phyloP scores from a whole-genome alignment of 2,797 vertebrate species.

The Streptopelia turtur region DNA sequence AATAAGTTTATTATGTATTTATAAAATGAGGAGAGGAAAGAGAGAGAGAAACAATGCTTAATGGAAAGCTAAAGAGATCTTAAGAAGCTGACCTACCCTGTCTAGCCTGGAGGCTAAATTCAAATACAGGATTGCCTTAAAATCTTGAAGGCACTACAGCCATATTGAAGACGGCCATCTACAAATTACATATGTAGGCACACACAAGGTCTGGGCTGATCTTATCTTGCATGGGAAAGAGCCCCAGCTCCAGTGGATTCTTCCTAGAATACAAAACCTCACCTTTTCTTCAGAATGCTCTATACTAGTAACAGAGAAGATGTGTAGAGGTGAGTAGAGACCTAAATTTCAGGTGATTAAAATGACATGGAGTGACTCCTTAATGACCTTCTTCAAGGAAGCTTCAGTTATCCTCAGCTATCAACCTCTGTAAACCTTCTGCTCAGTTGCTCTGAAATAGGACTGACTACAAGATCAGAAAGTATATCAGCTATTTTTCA shows the following conservation, averaged over 20 bases:
- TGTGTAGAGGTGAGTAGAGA: background rate
- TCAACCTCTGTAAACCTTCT: background rate
- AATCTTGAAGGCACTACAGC: background rate
- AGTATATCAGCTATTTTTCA: accelerated
- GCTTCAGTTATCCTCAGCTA: background rate
- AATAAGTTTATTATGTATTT: background rate
- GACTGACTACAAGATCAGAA: background rate
- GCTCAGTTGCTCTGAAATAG: accelerated
- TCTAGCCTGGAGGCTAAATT: background rate
- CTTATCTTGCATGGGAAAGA: background rate
- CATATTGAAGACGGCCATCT: background rate
- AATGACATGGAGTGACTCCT: background rate
- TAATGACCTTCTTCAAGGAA: background rate
- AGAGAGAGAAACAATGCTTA: background rate
- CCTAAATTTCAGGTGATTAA: background rate
- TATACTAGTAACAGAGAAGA: background rate
- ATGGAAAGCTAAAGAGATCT: background rate
- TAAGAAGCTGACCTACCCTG: background rate
- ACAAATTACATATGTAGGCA: background rate
- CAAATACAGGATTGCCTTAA: background rate
- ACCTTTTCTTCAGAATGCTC: background rate
- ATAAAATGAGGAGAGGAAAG: background rate
- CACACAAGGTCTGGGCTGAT: too few species aligned
- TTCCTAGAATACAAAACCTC: background rate
- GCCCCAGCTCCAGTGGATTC: background rate